phyloP scores from a whole-genome alignment of 2,797 vertebrate genomes.

The Orestias chungarensis region DNA sequence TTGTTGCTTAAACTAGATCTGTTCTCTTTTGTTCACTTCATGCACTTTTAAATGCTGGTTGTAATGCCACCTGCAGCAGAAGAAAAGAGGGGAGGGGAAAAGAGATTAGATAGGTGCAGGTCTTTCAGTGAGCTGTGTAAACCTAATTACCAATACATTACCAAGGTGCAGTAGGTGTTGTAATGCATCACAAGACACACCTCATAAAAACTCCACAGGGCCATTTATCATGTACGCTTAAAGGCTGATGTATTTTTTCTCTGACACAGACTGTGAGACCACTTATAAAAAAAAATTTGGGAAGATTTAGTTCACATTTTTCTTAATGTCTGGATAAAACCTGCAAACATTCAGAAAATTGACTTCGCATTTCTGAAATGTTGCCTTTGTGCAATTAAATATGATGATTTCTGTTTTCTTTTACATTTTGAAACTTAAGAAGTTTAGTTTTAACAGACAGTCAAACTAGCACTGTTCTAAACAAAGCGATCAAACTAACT shows the following conservation, averaged over 20 bases:
- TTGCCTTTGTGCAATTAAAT: not conserved
- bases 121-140: conserved; percentile 16
- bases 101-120: not conserved
- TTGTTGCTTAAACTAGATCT: conserved; percentile 3
- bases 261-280: conserved; percentile 3
- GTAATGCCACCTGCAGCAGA: conserved; percentile 9
- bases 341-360: not conserved
- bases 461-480: not conserved
- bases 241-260: conserved; percentile 21
- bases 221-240: conserved; percentile 12
- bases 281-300: not conserved
- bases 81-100: not conserved
- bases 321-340: not conserved
- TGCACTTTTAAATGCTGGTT: conserved; percentile 1
- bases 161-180: conserved; percentile 12
- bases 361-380: not conserved
- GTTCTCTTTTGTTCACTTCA: not conserved
- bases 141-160: conserved; percentile 1
- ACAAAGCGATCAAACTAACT: not conserved
- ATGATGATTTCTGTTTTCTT: conserved; percentile 1
- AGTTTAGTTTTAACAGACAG: not conserved
- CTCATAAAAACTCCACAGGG: conserved; percentile 10
- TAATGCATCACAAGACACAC: conserved; percentile 32
- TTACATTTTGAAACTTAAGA: not conserved
- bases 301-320: not conserved